Evolutionary conservation across 1,140 invertebrate genomes (phyloP).

Genomic region (Drosophila gunungcola): DNA sequence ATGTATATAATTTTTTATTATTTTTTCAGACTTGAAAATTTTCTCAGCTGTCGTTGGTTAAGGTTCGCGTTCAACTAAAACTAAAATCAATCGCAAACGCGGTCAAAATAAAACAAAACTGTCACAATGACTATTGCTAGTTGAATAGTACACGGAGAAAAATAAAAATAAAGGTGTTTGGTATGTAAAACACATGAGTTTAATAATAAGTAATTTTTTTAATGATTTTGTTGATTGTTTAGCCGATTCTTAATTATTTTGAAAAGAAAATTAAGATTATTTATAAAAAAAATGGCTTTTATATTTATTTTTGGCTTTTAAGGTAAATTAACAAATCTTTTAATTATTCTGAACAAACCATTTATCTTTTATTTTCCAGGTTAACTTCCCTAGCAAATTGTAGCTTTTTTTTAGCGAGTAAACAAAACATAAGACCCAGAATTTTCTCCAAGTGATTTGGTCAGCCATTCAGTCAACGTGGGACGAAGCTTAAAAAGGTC

Average conservation of each 20-base stretch:
- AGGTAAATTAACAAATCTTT: too few species aligned
- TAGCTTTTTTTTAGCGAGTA: neutral
- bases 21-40: constrained; percentile 7
- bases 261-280: too few species aligned
- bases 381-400: too few species aligned
- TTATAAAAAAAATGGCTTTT: too few species aligned
- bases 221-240: too few species aligned
- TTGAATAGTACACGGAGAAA: constrained; percentile 1
- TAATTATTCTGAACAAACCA: too few species aligned
- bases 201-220: too few species aligned
- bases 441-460: constrained; percentile 11
- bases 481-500: constrained; percentile 20
- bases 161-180: neutral
- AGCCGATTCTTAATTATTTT: too few species aligned
- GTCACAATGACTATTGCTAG: constrained; percentile 39
- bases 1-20: constrained; percentile 9
- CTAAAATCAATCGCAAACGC: constrained; percentile 66
- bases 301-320: too few species aligned
- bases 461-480: constrained; percentile 1
- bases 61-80: constrained; percentile 63
- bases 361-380: neutral
- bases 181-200: too few species aligned
- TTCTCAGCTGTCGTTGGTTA: constrained; percentile 33
- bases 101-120: constrained; percentile 34
- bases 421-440: neutral